These are phyloP conservation scores for Odontamblyopus lacepedii DNA, from an alignment of 2,797 vertebrate genomes.

Conservation along the genomic window DNA sequence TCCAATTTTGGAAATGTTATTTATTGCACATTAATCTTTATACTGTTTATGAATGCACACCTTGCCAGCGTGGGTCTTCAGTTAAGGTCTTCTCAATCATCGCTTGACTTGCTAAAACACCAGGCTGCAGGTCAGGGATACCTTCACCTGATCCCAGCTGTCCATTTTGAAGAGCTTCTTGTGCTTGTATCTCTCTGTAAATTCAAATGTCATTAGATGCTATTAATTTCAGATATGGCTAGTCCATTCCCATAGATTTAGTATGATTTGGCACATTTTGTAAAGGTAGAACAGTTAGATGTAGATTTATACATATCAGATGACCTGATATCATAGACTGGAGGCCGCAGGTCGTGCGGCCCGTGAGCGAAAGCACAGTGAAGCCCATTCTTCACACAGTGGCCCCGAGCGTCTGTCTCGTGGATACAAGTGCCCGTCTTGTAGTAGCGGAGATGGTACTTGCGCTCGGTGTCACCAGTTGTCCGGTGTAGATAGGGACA, in stretches of 20 bases:
- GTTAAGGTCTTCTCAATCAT: conserved; percentile 93
- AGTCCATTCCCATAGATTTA: background rate
- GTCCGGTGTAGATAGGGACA: conserved; percentile 93
- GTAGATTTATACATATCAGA: conserved; percentile 62
- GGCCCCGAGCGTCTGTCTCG: conserved; percentile 90
- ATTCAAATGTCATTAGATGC: conserved; percentile 16
- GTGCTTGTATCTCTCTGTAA: conserved; percentile 90
- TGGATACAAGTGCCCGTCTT: conserved; percentile 96
- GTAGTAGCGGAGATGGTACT: conserved; percentile 96
- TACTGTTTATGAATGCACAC: conserved; percentile 64
- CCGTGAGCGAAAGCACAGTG: conserved; percentile 97
- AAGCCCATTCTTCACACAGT: conserved; percentile 92
- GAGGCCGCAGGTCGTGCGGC: conserved; percentile 90
- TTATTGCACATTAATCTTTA: too few species aligned
- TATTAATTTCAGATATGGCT: background rate
- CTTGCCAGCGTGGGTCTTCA: conserved; percentile 95
- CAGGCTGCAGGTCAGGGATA: conserved; percentile 87
- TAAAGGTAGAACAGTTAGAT: background rate
- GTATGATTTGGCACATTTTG: background rate
- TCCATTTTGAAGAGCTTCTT: conserved; percentile 91
- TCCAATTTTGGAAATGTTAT: background rate
- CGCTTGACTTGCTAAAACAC: conserved; percentile 92
- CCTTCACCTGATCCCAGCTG: conserved; percentile 85
- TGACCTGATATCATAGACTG: conserved; percentile 93
- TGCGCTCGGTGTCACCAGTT: conserved; percentile 93